Conservation (phyloP, 2,888 invertebrate genomes). For the Timema cristinae region DNA sequence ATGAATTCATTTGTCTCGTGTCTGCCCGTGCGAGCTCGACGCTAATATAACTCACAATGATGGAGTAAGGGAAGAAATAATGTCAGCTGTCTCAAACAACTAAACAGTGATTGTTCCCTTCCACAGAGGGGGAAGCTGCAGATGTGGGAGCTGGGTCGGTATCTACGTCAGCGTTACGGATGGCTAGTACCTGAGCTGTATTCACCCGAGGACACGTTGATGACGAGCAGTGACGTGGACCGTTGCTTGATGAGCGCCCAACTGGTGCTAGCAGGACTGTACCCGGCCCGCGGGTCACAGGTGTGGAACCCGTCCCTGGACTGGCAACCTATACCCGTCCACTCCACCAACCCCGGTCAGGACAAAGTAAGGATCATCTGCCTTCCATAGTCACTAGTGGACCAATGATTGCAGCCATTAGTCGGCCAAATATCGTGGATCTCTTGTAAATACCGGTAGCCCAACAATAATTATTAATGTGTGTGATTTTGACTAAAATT, state of each 20-base stretch:
- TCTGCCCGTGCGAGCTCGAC: no score
- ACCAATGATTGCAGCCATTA: no score
- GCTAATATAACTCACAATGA: no score
- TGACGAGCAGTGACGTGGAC: slow-evolving; percentile 74
- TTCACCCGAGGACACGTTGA: slow-evolving; percentile 55
- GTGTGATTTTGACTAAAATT: no score
- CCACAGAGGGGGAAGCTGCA: slow-evolving; percentile 72
- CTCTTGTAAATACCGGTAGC: no score
- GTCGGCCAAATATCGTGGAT: no score
- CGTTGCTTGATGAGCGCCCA: slow-evolving; percentile 85
- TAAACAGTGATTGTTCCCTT: neutral
- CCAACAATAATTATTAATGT: no score
- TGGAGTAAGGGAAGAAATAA: no score
- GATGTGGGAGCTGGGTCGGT: slow-evolving; percentile 68
- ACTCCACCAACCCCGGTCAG: slow-evolving; percentile 49
- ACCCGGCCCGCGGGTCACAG: slow-evolving; percentile 59
- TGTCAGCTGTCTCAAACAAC: no score
- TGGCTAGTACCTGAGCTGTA: slow-evolving; percentile 60
- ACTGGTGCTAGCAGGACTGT: slow-evolving; percentile 72
- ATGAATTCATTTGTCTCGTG: no score
- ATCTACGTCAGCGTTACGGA: slow-evolving; percentile 65
- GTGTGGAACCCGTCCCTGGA: slow-evolving; percentile 57
- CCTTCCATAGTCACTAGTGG: no score
- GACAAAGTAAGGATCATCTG: neutral
- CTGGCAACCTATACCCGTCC: slow-evolving; percentile 89